Percentiles rank a stretch among this genome's conserved stretches.
Conservation (phyloP, 2,888 invertebrate species). For the Beris chalybata region DNA sequence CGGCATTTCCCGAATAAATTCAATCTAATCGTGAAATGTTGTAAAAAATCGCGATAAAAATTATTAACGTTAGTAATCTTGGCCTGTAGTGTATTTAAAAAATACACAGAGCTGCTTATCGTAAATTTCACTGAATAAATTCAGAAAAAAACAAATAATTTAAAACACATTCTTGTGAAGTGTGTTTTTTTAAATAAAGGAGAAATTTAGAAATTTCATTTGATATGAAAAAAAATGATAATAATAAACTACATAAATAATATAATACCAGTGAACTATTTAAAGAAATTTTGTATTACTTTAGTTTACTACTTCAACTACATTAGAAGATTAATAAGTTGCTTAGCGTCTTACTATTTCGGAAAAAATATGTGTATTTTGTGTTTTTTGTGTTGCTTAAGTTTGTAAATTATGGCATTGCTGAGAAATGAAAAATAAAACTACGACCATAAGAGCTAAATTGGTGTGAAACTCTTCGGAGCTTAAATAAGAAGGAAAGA, state of each 20-base stretch:
- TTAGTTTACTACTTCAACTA: conserved; percentile 5
- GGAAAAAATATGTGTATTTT: too few relatives aligned
- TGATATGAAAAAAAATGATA: neutral
- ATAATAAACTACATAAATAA: neutral
- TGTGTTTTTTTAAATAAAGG: neutral
- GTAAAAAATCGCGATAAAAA: too few relatives aligned
- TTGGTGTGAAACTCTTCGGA: conserved; percentile 22
- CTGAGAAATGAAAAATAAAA: conserved; percentile 33
- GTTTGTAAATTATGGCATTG: neutral
- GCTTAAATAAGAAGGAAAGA: neutral
- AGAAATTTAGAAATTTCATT: neutral
- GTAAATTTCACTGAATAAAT: neutral
- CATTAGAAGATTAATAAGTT: neutral
- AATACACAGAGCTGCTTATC: too few relatives aligned
- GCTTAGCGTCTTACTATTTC: too few relatives aligned
- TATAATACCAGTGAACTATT: neutral
- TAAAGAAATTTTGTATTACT: neutral
- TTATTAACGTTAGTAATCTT: too few relatives aligned
- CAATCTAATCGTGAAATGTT: too few relatives aligned
- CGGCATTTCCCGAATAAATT: too few relatives aligned
- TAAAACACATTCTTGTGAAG: neutral
- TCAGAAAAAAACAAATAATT: neutral
- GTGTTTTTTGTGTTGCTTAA: too few relatives aligned
- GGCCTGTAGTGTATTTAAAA: too few relatives aligned
- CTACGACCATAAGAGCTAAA: conserved; percentile 15